phyloP scores from a whole-genome alignment of 1,140 invertebrate genomes.

The Conus betulinus region DNA sequence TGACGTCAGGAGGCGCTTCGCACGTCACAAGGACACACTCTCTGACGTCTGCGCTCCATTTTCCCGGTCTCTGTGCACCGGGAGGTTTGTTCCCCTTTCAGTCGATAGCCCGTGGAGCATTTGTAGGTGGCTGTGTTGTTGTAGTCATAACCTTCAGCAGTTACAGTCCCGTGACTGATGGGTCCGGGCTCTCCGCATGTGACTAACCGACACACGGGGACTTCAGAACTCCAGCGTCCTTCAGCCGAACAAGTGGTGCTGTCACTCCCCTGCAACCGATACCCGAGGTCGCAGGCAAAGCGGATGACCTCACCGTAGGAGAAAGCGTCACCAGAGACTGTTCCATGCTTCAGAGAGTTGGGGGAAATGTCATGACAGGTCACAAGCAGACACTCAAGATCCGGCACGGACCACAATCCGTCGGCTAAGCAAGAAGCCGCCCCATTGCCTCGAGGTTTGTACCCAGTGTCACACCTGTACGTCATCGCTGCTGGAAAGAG shows the following conservation, averaged over 20 bases:
- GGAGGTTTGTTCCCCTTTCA: constrained; percentile 45
- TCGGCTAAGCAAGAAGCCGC: constrained; percentile 50
- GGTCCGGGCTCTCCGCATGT: constrained; percentile 46
- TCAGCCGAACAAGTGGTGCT: constrained; percentile 75
- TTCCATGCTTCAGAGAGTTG: constrained; percentile 48
- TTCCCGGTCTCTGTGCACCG: constrained; percentile 79
- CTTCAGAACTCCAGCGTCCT: constrained; percentile 86
- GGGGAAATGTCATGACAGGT: constrained; percentile 45
- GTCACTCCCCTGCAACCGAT: constrained; percentile 38
- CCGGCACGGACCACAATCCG: constrained; percentile 56
- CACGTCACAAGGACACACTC: constrained; percentile 81
- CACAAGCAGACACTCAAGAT: constrained; percentile 53
- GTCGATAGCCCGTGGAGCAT: constrained; percentile 79
- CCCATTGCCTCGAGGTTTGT: constrained; percentile 79
- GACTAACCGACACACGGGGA: constrained; percentile 51
- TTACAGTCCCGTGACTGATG: constrained; percentile 43
- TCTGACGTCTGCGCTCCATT: constrained; percentile 88
- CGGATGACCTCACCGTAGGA: constrained; percentile 53
- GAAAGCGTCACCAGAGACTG: constrained; percentile 46
- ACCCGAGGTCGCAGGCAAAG: constrained; percentile 63
- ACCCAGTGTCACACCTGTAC: constrained; percentile 83
- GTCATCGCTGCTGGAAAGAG: constrained; percentile 39
- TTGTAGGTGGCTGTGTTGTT: constrained; percentile 45
- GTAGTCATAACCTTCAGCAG: constrained; percentile 49
- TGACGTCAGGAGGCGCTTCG: constrained; percentile 11